A percentile compares a stretch with the other conserved stretches of the same genome.
These are phyloP conservation scores for Antigone vipio DNA, from an alignment of 2,113 vertebrate species.

Conservation along the genomic window DNA sequence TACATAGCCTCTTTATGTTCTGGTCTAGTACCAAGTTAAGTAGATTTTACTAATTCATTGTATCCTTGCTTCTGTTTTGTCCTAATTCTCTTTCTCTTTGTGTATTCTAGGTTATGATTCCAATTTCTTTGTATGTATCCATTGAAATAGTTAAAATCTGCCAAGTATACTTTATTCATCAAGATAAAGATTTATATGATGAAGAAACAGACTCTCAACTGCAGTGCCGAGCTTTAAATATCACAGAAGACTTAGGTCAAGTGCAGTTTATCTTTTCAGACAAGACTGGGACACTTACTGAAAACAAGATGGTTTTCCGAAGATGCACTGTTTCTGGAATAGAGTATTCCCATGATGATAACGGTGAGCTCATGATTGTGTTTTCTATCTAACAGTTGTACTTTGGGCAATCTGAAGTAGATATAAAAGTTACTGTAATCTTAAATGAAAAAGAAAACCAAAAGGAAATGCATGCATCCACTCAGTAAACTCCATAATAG, in stretches of 20 bases:
- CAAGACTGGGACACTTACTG: conserved; percentile 96
- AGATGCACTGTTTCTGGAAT: conserved; percentile 93
- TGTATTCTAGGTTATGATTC: conserved; percentile 88
- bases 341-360: conserved; percentile 97
- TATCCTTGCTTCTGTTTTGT: background rate
- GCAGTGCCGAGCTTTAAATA: conserved; percentile 95
- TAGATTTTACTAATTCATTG: background rate
- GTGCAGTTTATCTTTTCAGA: conserved; percentile 98
- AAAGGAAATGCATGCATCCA: background rate
- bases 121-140: conserved; percentile 96
- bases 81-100: background rate
- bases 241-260: conserved; percentile 96
- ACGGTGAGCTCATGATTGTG: conserved; percentile 78
- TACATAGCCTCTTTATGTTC: background rate
- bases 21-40: background rate
- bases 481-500: background rate
- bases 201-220: conserved; percentile 93
- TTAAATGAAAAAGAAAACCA: background rate
- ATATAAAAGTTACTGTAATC: background rate
- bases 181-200: conserved; percentile 93
- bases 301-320: conserved; percentile 99
- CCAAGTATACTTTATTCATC: conserved; percentile 97
- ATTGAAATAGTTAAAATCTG: conserved; percentile 98
- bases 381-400: background rate
- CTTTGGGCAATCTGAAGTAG: background rate